phyloP scores from a whole-genome alignment of 2,888 invertebrate genomes.

The Drosophila peninsularis region DNA sequence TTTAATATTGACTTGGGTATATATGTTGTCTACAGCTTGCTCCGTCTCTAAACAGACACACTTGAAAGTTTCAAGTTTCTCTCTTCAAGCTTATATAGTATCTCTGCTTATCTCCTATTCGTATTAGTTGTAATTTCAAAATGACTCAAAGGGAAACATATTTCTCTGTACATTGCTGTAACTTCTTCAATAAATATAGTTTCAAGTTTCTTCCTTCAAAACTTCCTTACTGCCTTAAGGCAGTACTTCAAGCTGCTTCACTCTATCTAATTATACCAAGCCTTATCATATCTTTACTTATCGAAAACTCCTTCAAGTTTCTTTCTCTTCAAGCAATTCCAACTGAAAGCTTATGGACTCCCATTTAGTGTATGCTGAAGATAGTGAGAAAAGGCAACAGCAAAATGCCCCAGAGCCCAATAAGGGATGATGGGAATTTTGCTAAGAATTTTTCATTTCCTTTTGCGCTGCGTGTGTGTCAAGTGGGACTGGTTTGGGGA shows the following conservation, averaged over 20 bases:
- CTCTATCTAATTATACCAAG: too few relatives aligned
- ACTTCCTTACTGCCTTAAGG: not conserved
- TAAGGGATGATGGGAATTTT: constrained; percentile 80
- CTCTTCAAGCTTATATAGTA: not conserved
- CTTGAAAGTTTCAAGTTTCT: not conserved
- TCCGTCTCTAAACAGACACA: not conserved
- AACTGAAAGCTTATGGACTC: not conserved
- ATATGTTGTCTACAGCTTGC: not conserved
- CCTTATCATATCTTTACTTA: too few relatives aligned
- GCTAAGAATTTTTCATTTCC: constrained; percentile 79
- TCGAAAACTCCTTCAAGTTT: not conserved
- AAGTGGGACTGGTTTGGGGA: constrained; percentile 31
- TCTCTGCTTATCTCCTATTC: not conserved
- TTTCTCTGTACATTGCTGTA: too few relatives aligned
- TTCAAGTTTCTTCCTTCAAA: not conserved
- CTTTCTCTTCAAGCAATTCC: not conserved
- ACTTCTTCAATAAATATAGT: not conserved
- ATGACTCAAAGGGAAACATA: too few relatives aligned
- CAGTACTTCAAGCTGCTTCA: too few relatives aligned
- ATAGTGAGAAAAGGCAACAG: constrained; percentile 23
- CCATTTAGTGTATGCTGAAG: constrained; percentile 21
- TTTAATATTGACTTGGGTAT: too few relatives aligned
- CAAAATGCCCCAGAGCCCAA: constrained; percentile 73
- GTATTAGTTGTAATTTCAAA: not conserved
- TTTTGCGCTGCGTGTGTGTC: constrained; percentile 53